These are phyloP conservation scores for Ageneiosus marmoratus DNA, from an alignment of 2,113 vertebrate genomes.

Conservation along the genomic window DNA sequence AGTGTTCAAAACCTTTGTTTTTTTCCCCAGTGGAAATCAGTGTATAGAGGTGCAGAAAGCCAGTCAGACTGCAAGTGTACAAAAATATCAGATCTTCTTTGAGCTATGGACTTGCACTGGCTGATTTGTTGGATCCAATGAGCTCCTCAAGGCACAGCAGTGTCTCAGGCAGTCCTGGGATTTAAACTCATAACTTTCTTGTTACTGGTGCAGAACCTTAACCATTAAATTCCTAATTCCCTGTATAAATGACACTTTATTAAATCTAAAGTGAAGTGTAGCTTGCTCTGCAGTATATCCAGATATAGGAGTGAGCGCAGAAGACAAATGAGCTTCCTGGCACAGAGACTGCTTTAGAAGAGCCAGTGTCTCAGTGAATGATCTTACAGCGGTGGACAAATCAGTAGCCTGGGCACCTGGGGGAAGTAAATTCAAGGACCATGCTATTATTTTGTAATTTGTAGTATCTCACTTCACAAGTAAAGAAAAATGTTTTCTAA, in stretches of 20 bases:
- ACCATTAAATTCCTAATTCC: background rate
- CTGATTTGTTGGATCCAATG: background rate
- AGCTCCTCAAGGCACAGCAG: background rate
- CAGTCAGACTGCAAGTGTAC: background rate
- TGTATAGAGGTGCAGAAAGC: background rate
- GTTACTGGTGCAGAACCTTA: background rate
- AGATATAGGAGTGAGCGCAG: background rate
- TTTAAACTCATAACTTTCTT: conserved; percentile 17
- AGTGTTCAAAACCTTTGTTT: background rate
- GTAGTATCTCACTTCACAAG: background rate
- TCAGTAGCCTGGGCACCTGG: background rate
- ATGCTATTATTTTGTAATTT: background rate
- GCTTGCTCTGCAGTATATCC: background rate
- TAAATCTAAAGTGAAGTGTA: background rate
- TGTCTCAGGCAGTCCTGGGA: background rate
- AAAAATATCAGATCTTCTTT: background rate
- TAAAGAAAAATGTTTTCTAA: background rate
- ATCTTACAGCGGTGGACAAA: background rate
- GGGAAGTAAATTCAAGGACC: background rate
- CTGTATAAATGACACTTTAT: background rate
- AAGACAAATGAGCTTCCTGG: conserved; percentile 4
- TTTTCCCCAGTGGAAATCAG: background rate
- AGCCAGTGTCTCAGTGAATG: background rate
- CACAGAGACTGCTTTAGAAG: background rate
- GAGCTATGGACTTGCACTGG: background rate